Conservation (phyloP, 2,797 vertebrate genomes). For the Paedocypris micromegethes region DNA sequence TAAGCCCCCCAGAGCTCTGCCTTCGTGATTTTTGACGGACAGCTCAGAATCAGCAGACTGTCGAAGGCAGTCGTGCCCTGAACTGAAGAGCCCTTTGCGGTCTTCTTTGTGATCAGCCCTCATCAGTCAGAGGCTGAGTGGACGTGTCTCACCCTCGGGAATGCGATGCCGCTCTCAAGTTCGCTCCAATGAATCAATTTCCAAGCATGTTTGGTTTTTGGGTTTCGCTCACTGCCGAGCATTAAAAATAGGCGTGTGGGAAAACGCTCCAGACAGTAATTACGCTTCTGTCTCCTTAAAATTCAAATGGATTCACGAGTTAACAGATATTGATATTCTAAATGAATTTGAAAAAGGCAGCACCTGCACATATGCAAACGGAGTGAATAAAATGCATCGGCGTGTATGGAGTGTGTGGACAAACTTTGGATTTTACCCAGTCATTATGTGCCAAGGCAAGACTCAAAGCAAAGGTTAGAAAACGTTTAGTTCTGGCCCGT, state of each 20-base stretch:
- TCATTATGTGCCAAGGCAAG: no score
- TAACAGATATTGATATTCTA: no score
- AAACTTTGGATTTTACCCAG: no score
- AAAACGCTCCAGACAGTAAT: no score
- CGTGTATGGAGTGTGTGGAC: no score
- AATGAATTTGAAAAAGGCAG: no score
- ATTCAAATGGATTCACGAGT: no score
- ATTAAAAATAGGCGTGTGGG: background rate
- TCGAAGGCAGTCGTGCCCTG: constrained; percentile 20
- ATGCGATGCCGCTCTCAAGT: constrained; percentile 4
- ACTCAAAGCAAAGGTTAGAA: no score
- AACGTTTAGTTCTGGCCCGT: no score
- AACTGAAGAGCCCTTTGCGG: constrained; percentile 26
- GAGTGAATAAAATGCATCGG: no score
- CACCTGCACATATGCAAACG: no score
- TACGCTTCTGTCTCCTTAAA: no score
- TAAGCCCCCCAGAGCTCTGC: constrained; percentile 27
- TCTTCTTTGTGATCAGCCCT: constrained; percentile 28
- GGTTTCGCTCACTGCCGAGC: background rate
- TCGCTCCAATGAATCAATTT: constrained; percentile 1
- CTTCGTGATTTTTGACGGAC: constrained; percentile 28
- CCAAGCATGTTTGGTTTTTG: constrained; percentile 1
- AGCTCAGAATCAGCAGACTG: constrained; percentile 22
- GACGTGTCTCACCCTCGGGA: constrained; percentile 14
- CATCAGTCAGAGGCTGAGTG: constrained; percentile 33